Evolutionary conservation across 2,888 invertebrate genomes (phyloP).

Genomic region (Sesamia inferens): DNA sequence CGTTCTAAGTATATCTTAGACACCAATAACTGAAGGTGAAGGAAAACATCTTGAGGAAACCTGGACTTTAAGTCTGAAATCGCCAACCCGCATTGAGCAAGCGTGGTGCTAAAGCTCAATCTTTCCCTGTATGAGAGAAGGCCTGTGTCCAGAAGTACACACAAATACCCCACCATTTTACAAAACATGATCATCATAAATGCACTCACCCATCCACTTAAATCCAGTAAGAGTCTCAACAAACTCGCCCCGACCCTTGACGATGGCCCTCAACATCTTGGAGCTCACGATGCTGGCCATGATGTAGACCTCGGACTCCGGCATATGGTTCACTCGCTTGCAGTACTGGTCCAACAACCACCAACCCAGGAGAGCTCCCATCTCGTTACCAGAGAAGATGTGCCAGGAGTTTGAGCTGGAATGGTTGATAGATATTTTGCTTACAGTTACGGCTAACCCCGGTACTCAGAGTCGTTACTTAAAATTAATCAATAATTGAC

Average conservation of each 20-base stretch:
- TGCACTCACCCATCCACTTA: slow-evolving; percentile 97
- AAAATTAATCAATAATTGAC: too few relatives aligned
- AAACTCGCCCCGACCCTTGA: slow-evolving; percentile 93
- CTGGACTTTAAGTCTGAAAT: too few relatives aligned
- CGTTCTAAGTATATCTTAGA: too few relatives aligned
- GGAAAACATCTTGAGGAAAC: too few relatives aligned
- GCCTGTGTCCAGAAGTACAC: too few relatives aligned
- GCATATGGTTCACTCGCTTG: slow-evolving; percentile 73
- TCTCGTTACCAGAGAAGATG: slow-evolving; percentile 98
- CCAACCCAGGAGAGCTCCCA: slow-evolving; percentile 98
- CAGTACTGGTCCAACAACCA: slow-evolving; percentile 94
- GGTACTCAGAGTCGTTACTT: too few relatives aligned
- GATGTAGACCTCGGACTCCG: slow-evolving; percentile 93
- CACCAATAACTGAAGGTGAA: too few relatives aligned
- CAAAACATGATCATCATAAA: background rate
- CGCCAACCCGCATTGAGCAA: too few relatives aligned
- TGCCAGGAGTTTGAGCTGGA: slow-evolving; percentile 91
- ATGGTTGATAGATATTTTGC: background rate
- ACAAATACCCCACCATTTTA: too few relatives aligned
- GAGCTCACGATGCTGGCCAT: slow-evolving; percentile 99
- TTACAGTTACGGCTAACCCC: background rate
- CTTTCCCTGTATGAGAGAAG: too few relatives aligned
- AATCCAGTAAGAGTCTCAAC: slow-evolving; percentile 99
- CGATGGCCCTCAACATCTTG: slow-evolving; percentile 96
- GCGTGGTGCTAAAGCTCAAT: too few relatives aligned